Percentiles rank a stretch among this genome's conserved stretches.
Evolutionary conservation across 2,113 vertebrate genomes (phyloP).

Genomic region (human (Homo sapiens)): GRCh38 chr5:115621001-115621500

Average conservation of each 20-base stretch:
- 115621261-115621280: background rate
- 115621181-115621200: background rate
- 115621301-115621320: slow-evolving; percentile 7
- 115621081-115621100: background rate
- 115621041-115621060: background rate
- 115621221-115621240: background rate
- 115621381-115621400: background rate
- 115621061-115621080: background rate
- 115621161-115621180: background rate
- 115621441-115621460: slow-evolving; percentile 26
- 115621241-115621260: background rate
- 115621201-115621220: background rate
- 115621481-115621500: background rate
- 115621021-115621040: background rate
- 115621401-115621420: background rate
- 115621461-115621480: background rate
- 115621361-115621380: background rate
- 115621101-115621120: background rate
- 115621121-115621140: background rate
- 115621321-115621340: background rate
- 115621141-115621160: background rate
- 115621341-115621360: background rate
- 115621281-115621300: background rate
- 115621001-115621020: background rate
- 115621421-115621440: background rate